phyloP scores from a whole-genome alignment of 2,888 invertebrate species.

The Sinotaia quadrata region DNA sequence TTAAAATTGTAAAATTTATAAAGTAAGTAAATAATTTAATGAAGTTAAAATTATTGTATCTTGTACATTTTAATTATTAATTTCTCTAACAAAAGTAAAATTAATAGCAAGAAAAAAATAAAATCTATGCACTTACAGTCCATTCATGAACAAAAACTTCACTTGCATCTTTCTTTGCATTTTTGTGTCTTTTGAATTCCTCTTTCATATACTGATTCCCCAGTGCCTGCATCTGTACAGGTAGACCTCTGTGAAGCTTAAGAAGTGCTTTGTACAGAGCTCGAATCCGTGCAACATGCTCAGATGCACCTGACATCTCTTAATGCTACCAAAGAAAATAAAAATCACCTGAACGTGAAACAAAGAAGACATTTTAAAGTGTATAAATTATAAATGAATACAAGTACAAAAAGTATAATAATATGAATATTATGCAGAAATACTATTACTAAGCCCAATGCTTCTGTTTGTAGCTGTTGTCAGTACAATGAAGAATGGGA shows the following conservation, averaged over 20 bases:
- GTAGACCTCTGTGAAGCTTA: slow-evolving; percentile 84
- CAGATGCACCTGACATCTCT: slow-evolving; percentile 34
- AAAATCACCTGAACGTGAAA: too few species aligned
- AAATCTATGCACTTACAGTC: slow-evolving; percentile 77
- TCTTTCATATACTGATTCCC: slow-evolving; percentile 86
- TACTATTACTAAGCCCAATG: too few species aligned
- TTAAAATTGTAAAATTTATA: neutral
- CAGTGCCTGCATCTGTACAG: slow-evolving; percentile 79
- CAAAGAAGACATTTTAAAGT: too few species aligned
- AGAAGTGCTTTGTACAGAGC: slow-evolving; percentile 85
- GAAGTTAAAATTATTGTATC: neutral
- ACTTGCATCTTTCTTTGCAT: slow-evolving; percentile 79
- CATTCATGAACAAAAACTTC: slow-evolving; percentile 88
- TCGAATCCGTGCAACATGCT: slow-evolving; percentile 79
- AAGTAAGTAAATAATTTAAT: neutral
- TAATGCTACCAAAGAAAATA: too few species aligned
- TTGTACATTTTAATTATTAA: neutral
- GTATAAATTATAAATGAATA: too few species aligned
- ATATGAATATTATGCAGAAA: too few species aligned
- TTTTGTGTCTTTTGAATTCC: slow-evolving; percentile 89
- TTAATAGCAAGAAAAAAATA: neutral
- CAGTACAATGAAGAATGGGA: too few species aligned
- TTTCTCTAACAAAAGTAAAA: neutral
- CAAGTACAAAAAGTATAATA: too few species aligned
- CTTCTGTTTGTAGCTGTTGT: too few species aligned